Conservation (phyloP, 1,140 invertebrate species). For the Atta texana region DNA sequence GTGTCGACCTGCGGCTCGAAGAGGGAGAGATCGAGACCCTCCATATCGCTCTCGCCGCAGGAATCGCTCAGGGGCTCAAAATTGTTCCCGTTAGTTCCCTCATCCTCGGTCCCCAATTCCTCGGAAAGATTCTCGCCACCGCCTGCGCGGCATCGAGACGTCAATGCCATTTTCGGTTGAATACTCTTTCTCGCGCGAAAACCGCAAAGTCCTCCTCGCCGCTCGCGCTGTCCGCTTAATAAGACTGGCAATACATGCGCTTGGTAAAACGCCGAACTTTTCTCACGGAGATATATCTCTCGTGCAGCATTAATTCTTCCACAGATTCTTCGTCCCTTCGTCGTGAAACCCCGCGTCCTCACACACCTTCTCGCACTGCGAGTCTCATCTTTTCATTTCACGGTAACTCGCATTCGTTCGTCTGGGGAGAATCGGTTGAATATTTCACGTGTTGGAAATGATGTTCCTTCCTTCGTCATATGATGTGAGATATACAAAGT, state of each 20-base stretch:
- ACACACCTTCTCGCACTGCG: background rate
- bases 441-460: constrained; percentile 37
- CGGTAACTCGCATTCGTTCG: constrained; percentile 36
- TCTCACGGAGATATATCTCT: constrained; percentile 52
- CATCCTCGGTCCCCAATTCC: constrained; percentile 71
- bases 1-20: constrained; percentile 88
- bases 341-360: background rate
- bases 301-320: constrained; percentile 41
- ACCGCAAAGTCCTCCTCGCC: constrained; percentile 36
- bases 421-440: constrained; percentile 53
- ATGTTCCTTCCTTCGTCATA: background rate
- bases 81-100: constrained; percentile 68
- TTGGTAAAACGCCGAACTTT: constrained; percentile 29
- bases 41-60: constrained; percentile 88
- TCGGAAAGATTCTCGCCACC: constrained; percentile 65
- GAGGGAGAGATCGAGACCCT: constrained; percentile 89
- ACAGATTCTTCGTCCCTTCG: background rate
- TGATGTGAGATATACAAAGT: constrained; percentile 36
- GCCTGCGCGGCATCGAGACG: constrained; percentile 70
- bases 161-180: constrained; percentile 76
- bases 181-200: background rate
- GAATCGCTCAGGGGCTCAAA: constrained; percentile 83
- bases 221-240: constrained; percentile 37
- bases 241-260: constrained; percentile 22
- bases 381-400: constrained; percentile 59